A percentile compares a stretch with the other conserved stretches of the same genome.
phyloP scores from a whole-genome alignment of 2,113 vertebrate species.

The Solea solea region DNA sequence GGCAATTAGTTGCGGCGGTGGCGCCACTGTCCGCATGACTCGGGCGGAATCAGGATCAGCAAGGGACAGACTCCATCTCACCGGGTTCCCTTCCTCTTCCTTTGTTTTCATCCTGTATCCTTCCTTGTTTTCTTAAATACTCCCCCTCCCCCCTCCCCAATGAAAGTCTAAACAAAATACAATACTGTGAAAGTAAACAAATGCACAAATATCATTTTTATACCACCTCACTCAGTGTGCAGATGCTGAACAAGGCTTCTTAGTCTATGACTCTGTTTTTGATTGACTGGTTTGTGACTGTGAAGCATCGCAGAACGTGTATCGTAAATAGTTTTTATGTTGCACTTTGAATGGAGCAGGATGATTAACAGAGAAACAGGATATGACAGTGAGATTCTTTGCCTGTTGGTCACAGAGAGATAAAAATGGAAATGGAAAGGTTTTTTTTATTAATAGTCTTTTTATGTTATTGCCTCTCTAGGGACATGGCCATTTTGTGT shows the following conservation, averaged over 20 bases:
- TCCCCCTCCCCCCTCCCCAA: slow-evolving; percentile 24
- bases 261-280: background rate
- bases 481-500: too few species aligned
- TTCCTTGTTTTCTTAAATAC: slow-evolving; percentile 82
- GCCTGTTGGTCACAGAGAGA: too few species aligned
- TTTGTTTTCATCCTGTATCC: slow-evolving; percentile 81
- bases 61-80: slow-evolving; percentile 70
- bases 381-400: too few species aligned
- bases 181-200: slow-evolving; percentile 79
- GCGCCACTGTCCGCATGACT: slow-evolving; percentile 72
- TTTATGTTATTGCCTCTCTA: too few species aligned
- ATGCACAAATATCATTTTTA: slow-evolving; percentile 56
- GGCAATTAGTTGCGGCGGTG: slow-evolving; percentile 61
- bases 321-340: background rate
- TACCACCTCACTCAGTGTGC: slow-evolving; percentile 24
- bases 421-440: too few species aligned
- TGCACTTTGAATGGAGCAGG: too few species aligned
- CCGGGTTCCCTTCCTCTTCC: slow-evolving; percentile 79
- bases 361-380: too few species aligned
- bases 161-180: slow-evolving; percentile 79
- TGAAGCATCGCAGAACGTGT: background rate
- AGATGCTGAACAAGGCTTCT: background rate
- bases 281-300: background rate
- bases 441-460: too few species aligned
- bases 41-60: slow-evolving; percentile 61